Evolutionary conservation across 2,888 invertebrate species (phyloP).

Genomic region (Caenorhabditis drosophilae): DNA sequence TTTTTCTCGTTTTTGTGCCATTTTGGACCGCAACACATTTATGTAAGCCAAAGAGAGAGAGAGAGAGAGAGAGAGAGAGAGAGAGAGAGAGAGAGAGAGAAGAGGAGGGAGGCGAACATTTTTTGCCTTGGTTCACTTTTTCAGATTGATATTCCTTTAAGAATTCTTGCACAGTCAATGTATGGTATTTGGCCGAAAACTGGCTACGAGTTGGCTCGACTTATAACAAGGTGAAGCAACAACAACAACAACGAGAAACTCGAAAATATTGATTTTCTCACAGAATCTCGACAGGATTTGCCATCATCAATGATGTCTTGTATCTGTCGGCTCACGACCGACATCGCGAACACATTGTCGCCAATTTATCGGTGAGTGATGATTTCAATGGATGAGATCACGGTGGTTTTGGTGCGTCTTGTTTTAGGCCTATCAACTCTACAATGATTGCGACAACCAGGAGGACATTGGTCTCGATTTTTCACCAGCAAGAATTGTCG

Average conservation of each 20-base stretch:
- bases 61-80: too few relatives aligned
- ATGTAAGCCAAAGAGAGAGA: constrained; percentile 14
- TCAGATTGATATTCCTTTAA: constrained; percentile 33
- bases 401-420: too few relatives aligned
- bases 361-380: constrained; percentile 27
- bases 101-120: not conserved
- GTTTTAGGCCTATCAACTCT: too few relatives aligned
- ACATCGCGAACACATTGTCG: constrained; percentile 31
- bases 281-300: constrained; percentile 18
- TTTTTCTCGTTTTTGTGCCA: constrained; percentile 20
- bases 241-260: not conserved
- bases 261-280: not conserved
- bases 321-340: constrained; percentile 15
- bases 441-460: too few relatives aligned
- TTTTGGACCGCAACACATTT: constrained; percentile 36
- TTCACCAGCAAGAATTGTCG: too few relatives aligned
- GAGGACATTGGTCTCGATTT: too few relatives aligned
- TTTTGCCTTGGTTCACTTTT: not conserved
- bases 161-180: constrained; percentile 27
- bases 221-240: constrained; percentile 5
- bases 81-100: too few relatives aligned
- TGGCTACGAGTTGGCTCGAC: constrained; percentile 14
- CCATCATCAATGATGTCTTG: constrained; percentile 25
- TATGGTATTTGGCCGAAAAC: constrained; percentile 36
- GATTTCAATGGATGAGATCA: too few relatives aligned